Base-by-base conservation (phyloP, 1,140 invertebrate genomes). In the Saxidomus purpurata region DNA sequence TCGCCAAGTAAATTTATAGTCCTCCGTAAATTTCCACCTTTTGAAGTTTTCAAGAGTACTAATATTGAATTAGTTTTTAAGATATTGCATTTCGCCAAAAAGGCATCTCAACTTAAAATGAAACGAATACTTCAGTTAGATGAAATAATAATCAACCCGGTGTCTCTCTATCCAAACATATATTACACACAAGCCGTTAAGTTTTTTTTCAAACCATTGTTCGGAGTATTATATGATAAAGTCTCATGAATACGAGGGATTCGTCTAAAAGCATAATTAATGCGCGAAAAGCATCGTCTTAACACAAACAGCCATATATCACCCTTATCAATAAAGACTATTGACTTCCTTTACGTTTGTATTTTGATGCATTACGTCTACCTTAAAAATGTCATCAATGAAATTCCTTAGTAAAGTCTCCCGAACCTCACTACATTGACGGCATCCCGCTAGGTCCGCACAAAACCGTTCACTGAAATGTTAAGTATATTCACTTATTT, bases 161-260 rank as follows among this genome's bases (percentile, higher is more conserved):
- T 63, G 59, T 63, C 59, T 28, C 15, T 17, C 25, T 63, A 63
- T 63, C 59, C 25, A 25, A 63, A n/a, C 25, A 63, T 28, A 63
- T 63, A 63, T 63, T 63, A 63, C 59, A 63, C 59, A 28, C 59
- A 63, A 63, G n/a, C 25, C 59, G n/a, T 63, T 63, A 63, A 63
- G 22, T 63, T 63, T 59, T 59, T 59, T 63, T 63, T 63, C n/a
- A 63, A 25, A n/a, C 59, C n/a, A 28, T 63, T 63, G 59, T 63
- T 63, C 59, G 4, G 59, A 6, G 59, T 25, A 63, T 63, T 63
- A 25, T 8, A 63, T 63, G 59, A 63, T 63, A 63, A 63, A 63
- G 59, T 28, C 28, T 63, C 59, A 28, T 63, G 59, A 63, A 63
- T 63, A 63, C 6, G 59, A 28, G n/a, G 25, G 59, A 28, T 63